These are phyloP conservation scores for Fratercula arctica DNA, from an alignment of 2,797 vertebrate species.

Conservation along the genomic window DNA sequence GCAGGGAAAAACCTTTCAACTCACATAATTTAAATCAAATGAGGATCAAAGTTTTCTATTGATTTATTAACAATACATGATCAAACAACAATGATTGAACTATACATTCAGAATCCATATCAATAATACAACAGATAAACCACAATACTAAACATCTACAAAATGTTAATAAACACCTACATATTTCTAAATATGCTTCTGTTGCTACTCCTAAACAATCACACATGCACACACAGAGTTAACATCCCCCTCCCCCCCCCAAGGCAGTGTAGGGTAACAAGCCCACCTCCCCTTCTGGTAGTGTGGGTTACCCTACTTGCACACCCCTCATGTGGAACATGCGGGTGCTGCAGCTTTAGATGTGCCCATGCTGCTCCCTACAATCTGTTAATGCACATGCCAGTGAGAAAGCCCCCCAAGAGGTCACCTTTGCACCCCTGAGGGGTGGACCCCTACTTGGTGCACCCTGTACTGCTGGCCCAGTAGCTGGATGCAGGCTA, in stretches of 20 bases:
- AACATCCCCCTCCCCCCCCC: neutral
- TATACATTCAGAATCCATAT: neutral
- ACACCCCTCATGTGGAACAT: neutral
- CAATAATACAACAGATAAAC: neutral
- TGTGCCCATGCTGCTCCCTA: neutral
- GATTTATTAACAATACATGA: neutral
- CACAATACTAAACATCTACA: neutral
- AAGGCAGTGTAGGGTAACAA: neutral
- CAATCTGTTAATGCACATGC: neutral
- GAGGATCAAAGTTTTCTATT: neutral
- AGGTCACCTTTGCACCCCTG: neutral
- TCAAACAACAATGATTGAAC: neutral
- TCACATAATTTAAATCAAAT: neutral
- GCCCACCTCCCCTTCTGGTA: neutral
- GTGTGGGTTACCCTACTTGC: neutral
- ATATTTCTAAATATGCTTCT: neutral
- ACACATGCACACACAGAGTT: neutral
- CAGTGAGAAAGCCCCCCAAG: neutral
- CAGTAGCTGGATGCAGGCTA: neutral
- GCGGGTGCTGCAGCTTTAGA: neutral
- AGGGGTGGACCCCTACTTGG: neutral
- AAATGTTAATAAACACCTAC: neutral
- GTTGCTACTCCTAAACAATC: neutral
- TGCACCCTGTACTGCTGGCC: neutral
- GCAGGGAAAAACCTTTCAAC: neutral